Evolutionary conservation across 2,888 invertebrate genomes (phyloP).

Genomic region (Phaonia tiefii): DNA sequence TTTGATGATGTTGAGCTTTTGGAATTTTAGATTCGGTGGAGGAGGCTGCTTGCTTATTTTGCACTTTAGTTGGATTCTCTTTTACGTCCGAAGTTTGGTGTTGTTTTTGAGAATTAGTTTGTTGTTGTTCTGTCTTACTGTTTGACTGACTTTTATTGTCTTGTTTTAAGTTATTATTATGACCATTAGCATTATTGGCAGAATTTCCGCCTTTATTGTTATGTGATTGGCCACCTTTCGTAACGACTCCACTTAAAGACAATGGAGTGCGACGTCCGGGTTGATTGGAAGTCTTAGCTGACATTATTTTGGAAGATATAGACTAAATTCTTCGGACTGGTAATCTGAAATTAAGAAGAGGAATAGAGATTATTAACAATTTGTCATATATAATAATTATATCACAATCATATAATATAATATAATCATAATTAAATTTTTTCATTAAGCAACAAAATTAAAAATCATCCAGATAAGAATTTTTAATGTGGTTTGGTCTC

Average conservation of each 20-base stretch:
- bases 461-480: too few species aligned
- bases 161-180: constrained; percentile 60
- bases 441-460: too few species aligned
- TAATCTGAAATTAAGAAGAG: constrained; percentile 45
- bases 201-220: constrained; percentile 52
- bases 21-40: constrained; percentile 30
- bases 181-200: constrained; percentile 60
- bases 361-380: too few species aligned
- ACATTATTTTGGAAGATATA: constrained; percentile 69
- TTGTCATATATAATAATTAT: too few species aligned
- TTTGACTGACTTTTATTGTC: constrained; percentile 61
- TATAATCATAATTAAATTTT: too few species aligned
- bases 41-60: constrained; percentile 20
- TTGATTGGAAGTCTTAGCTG: constrained; percentile 75
- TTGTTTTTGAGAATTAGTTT: constrained; percentile 40
- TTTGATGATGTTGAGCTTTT: constrained; percentile 11
- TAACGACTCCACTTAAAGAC: constrained; percentile 68
- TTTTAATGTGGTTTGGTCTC: too few species aligned
- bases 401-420: too few species aligned
- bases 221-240: constrained; percentile 63
- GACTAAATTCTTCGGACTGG: background rate
- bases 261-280: constrained; percentile 72
- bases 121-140: constrained; percentile 67
- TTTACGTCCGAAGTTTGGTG: constrained; percentile 41
- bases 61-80: constrained; percentile 55